Evolutionary conservation across 2,113 vertebrate genomes (phyloP), one percentile per base, ranked within the genome.

Genomic region (Mobula birostris): DNA sequence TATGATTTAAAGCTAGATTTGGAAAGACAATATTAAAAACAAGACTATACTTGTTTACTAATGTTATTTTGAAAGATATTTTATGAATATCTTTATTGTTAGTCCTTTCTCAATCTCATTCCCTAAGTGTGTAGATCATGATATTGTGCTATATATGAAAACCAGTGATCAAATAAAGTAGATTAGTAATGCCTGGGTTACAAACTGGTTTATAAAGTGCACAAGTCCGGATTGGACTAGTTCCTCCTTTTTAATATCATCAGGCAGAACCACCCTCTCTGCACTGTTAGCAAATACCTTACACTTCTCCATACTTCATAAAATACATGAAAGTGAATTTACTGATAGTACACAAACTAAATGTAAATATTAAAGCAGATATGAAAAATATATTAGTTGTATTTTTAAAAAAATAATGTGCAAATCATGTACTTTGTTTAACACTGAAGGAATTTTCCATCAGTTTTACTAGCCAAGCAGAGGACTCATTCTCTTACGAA

Each of bases 1-100:
- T 93, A 32, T 48, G 21, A 48, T 74, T 93, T 93, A 93, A 74
- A 56, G 32, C 61, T 74, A 70, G 40, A 93, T 56, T 93, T 56
- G 40, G 24, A 93, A 93, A 74, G 12, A 32, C 19, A 74, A 36
- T 48, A 24, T 48, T 29, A 56, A 4, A 74, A 40, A 70, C 15
- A 66, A 17, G n/a, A 91, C 7, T 36, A 74, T 24, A 36, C 21
- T 93, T 72, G 15, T 93, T 93, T 48, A n/a, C 21, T 27, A 1
- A 66, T 32, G 27, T 90, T n/a, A n/a, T 66, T 90, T 90, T 76
- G 40, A 68, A 93, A 40, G 1, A 74, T 74, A 40, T 5, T 8
- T 90, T 9, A 24, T 93, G 74, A 11, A 70, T 48, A 1, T 93
- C 36, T 17, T 88, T 63, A 72, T 21, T 7, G 61, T 8, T 90